These are phyloP conservation scores for Cynodonichthys magdalenae DNA, from an alignment of 2,797 vertebrate genomes.

Conservation along the genomic window DNA sequence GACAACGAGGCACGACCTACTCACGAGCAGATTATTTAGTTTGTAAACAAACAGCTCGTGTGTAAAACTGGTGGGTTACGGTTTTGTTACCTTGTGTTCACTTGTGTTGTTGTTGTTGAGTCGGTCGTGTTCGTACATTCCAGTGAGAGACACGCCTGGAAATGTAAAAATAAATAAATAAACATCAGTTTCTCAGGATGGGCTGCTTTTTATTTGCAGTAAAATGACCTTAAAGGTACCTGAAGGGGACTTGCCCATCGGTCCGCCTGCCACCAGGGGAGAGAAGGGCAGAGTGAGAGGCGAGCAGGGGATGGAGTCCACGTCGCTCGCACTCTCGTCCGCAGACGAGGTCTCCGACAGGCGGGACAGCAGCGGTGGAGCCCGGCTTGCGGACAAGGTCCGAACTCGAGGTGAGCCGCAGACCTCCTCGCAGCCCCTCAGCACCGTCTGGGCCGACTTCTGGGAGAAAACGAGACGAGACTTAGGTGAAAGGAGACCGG, in stretches of 20 bases:
- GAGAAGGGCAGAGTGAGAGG: slow-evolving; percentile 80
- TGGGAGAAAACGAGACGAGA: slow-evolving; percentile 52
- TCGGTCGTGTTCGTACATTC: slow-evolving; percentile 81
- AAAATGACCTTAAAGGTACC: slow-evolving; percentile 40
- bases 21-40: background rate
- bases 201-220: background rate
- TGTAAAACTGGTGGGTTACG: background rate
- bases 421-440: slow-evolving; percentile 91
- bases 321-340: slow-evolving; percentile 91
- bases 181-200: too few species aligned
- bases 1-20: background rate
- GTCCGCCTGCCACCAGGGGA: slow-evolving; percentile 50
- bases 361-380: slow-evolving; percentile 84
- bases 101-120: slow-evolving; percentile 64
- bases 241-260: slow-evolving; percentile 60
- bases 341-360: slow-evolving; percentile 92
- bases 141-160: slow-evolving; percentile 85
- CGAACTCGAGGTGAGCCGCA: slow-evolving; percentile 90
- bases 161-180: slow-evolving; percentile 17
- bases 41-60: background rate
- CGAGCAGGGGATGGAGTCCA: slow-evolving; percentile 90
- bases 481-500: background rate
- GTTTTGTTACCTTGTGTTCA: slow-evolving; percentile 75
- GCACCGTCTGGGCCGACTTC: slow-evolving; percentile 91
- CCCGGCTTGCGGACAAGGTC: slow-evolving; percentile 85